A percentile compares a stretch with the other conserved stretches of the same genome.
These are phyloP conservation scores for Oscheius sp. DNA, from an alignment of 1,140 invertebrate genomes.

Conservation along the genomic window DNA sequence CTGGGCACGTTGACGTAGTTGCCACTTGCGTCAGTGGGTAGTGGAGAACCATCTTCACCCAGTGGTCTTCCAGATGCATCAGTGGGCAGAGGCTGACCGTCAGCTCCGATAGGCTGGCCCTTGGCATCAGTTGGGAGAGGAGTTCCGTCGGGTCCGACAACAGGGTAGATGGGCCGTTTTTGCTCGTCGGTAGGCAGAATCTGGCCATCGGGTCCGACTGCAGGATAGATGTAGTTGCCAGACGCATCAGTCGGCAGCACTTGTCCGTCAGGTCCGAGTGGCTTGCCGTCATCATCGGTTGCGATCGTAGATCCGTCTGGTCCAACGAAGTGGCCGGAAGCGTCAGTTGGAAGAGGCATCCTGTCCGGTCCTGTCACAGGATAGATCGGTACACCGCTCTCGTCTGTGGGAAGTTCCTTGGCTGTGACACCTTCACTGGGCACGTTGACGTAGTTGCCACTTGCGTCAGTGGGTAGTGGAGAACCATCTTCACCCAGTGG, in stretches of 20 bases:
- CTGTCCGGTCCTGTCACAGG: slow-evolving; percentile 16
- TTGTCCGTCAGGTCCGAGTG: slow-evolving; percentile 10
- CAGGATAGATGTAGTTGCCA: slow-evolving; percentile 28
- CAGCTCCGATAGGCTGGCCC: no score
- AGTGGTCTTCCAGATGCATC: no score
- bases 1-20: no score
- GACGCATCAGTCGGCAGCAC: slow-evolving; percentile 23
- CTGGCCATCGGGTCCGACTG: background rate
- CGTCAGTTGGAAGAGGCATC: slow-evolving; percentile 20
- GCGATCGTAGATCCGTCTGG: slow-evolving; percentile 1
- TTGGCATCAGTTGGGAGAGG: no score
- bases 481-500: slow-evolving; percentile 31
- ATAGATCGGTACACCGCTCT: background rate
- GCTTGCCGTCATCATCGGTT: slow-evolving; percentile 19
- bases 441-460: slow-evolving; percentile 10
- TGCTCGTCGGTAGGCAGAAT: slow-evolving; percentile 13
- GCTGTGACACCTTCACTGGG: background rate
- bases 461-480: slow-evolving; percentile 37
- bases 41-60: no score
- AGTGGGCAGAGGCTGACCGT: no score
- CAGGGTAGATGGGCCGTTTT: no score
- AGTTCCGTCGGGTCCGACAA: no score
- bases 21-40: no score
- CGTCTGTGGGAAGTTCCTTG: slow-evolving; percentile 5
- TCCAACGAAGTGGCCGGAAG: background rate